phyloP scores from a whole-genome alignment of 2,797 vertebrate genomes.

The Gobio occitaniae region DNA sequence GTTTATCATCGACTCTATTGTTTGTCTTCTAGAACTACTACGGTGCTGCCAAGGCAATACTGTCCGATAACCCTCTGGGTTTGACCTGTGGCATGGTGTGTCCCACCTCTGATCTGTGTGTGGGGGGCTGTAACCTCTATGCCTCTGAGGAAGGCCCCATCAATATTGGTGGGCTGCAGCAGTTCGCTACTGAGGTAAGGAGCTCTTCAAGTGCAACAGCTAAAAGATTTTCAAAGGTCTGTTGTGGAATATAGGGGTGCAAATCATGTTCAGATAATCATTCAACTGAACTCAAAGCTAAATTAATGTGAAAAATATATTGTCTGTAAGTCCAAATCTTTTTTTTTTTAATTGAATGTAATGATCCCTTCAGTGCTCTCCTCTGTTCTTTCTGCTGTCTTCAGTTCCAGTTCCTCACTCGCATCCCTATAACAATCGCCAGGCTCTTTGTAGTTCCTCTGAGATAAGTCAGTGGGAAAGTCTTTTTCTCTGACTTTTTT shows the following conservation, averaged over 20 bases:
- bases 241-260: neutral
- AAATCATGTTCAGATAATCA: neutral
- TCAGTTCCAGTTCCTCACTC: neutral
- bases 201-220: neutral
- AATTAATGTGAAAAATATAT: neutral
- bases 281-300: neutral
- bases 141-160: constrained; percentile 97
- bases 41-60: constrained; percentile 89
- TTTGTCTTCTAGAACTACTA: constrained; percentile 79
- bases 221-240: neutral
- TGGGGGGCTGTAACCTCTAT: constrained; percentile 94
- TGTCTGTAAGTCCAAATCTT: neutral
- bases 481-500: constrained; percentile 15
- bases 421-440: constrained; percentile 13
- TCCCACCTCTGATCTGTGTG: constrained; percentile 96
- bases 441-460: constrained; percentile 8
- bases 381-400: constrained; percentile 1
- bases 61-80: constrained; percentile 97
- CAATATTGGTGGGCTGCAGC: constrained; percentile 96
- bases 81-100: constrained; percentile 95
- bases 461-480: constrained; percentile 4
- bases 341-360: neutral
- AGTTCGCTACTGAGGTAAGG: constrained; percentile 94
- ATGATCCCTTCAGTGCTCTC: neutral
- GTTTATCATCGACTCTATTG: neutral